Base-by-base conservation (phyloP, 2,888 invertebrate species). In the Philereme vetulata region DNA sequence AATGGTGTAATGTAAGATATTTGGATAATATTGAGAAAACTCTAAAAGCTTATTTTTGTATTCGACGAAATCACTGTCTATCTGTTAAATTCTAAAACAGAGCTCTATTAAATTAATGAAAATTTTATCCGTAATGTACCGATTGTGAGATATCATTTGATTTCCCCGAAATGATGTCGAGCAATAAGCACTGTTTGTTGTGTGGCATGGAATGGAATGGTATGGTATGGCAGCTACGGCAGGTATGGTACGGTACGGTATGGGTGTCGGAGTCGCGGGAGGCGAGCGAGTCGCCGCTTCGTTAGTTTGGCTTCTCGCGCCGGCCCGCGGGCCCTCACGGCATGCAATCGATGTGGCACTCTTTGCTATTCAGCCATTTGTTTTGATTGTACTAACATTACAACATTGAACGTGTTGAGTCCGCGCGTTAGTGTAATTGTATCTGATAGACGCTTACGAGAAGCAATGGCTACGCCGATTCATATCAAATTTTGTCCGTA, bases 31-130 rank as follows among this genome's bases (percentile, higher is more conserved):
- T 85, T 86, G 89, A 88, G 80, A 80, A 86, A 88, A 90, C 86
- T 88, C 84, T 88, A 85, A 90, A 88, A 87, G 91, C 91, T 91
- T 92, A 92, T 92, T 92, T 92, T 92, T 92, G 85, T 92, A 92
- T 90, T 90, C 82, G 87, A 90, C 77, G 84, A 88, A 82, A 85
- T 85, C 85, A 88, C 82, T 85, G 83, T 87, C 82, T 86, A 84
- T 79, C 84, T 90, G 86, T 90, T 84, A 79, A 86, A 87, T 86
- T 88, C 82, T 85, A 82, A 86, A 86, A 79, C 81, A 75, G 80
- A 81, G 76, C 75, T 81, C 72, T 81, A 81, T 77, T 77, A 76
- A 76, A 80, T 72, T 78, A 73, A 74, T 81, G 72, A 75, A 70
- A 70, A 69, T 68, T 73, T 70, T 57, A 59, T 59, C 70, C 70